Evolutionary conservation across 1,140 invertebrate species (phyloP), one percentile per base, ranked within the genome.

Genomic region (Caligus rogercresseyi): DNA sequence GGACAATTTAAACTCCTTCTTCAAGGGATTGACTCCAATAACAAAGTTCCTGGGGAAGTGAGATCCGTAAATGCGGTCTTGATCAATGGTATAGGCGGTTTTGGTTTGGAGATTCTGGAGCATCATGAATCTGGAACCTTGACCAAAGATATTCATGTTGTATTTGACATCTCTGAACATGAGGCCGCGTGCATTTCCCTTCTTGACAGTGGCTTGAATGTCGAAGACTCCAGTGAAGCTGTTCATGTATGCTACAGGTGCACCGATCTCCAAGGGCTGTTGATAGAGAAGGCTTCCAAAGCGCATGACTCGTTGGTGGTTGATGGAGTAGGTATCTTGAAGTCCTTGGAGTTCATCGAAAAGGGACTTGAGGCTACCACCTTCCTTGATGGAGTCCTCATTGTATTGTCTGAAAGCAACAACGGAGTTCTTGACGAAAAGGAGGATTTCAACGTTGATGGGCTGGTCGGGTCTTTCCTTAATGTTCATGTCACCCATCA

Each of bases 21-120:
- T 63, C n/a, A 63, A 20, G 13, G 52, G 52, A 25, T 63, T 63
- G 13, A 63, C 21, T 16, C 61, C 61, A 63, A 63, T 53, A 7
- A 63, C 61, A 21, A 63, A 25, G n/a, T 63, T 56, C 16, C 53
- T 19, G 15, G 61, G 61, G 21, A 63, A 19, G 20, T 63, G 61
- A 15, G 19, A 19, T 19, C 52, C 19, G 24, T 63, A 63, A 15
- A 55, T 53, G 2, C 61, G 18, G 31, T 24, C 21, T 56, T 63
- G 52, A 19, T 16, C 13, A 19, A 63, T 23, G 16, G 15, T 20
- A 25, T 4, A 63, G 15, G 2, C 52, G 25, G 16, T 53, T 7
- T 56, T 59, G 19, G 43, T 19, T 14, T 19, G 16, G 16, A 43
- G 52, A 55, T 63, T 15, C 18, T 21, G 1, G 11, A 63, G 15